A percentile compares a stretch with the other conserved stretches of the same genome.
Evolutionary conservation across 2,888 invertebrate genomes (phyloP).

Genomic region (Neoaliturus tenellus): DNA sequence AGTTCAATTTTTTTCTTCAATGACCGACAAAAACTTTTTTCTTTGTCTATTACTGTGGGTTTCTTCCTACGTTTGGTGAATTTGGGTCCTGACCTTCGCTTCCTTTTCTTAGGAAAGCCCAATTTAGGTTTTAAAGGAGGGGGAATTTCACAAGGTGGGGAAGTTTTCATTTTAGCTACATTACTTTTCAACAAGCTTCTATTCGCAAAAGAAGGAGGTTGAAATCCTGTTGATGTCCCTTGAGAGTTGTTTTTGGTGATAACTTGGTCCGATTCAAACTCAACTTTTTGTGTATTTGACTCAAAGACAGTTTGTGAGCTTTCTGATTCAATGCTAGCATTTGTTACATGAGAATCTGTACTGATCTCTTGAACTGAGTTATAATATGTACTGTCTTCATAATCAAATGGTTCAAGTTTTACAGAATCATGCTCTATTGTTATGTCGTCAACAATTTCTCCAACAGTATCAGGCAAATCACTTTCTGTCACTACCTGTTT

Average conservation of each 20-base stretch:
- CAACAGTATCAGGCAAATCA: not conserved
- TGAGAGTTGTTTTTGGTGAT: not conserved
- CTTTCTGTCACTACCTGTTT: not conserved
- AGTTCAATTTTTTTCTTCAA: not conserved
- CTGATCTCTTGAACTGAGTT: not conserved
- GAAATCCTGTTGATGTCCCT: not conserved
- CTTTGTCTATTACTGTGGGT: not conserved
- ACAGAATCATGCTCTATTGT: not conserved
- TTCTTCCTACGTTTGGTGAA: not conserved
- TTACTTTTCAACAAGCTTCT: not conserved
- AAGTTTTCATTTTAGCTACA: constrained; percentile 6
- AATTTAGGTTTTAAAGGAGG: not conserved
- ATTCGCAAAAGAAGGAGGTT: not conserved
- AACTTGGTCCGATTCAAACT: not conserved
- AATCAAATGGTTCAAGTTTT: not conserved
- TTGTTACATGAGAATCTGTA: not conserved
- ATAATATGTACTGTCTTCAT: not conserved
- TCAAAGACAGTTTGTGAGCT: not conserved
- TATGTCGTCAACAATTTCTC: not conserved
- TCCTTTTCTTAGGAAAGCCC: not conserved
- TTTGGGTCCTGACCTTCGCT: not conserved
- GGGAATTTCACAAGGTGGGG: not conserved
- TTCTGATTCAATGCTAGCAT: not conserved
- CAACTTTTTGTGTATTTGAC: not conserved
- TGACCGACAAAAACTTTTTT: too few species aligned